Base-by-base conservation (phyloP, 2,797 vertebrate genomes). In the Cossypha niveicapilla region DNA sequence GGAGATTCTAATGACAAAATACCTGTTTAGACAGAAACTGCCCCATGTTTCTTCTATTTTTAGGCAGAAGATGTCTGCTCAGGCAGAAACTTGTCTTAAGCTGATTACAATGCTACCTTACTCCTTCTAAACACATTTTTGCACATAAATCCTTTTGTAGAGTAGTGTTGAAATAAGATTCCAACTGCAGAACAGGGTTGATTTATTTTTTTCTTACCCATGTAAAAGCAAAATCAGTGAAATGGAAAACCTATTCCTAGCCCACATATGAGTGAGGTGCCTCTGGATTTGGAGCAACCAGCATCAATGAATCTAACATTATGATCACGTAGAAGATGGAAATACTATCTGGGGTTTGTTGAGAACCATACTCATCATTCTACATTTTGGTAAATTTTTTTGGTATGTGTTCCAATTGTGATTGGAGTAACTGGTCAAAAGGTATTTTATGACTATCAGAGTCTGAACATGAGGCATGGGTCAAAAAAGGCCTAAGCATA, bases 1-100 rank as follows among this genome's bases (percentile, higher is more conserved):
- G 37, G 66, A 84, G 28, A 86, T 42, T 73, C 44, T 63, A 85
- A 73, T 61, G 24, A 35, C 65, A 50, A 63, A 91, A 91, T 76
- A 60, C 16, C 18, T 48, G 14, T 51, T 68, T n/a, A 75, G 54
- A 35, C 41, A 50, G 62, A 76, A 89, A 57, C 75, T 44, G 5
- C 39, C 39, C 25, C 17, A 1, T 51, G 7, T 84, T 71, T 63
- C 32, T 77, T 81, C 35, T 77, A 34, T 14, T 35, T n/a, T 61
- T 75, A 75, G 23, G 57, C 37, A 73, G 53, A 87, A 35, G 37
- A 28, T 56, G 7, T 18, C 47, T 57, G 13, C 19, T 77, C 39
- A 78, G 72, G 54, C 42, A 89, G 67, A 72, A 73, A 48, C 30
- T 27, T 58, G 3, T 73, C 35, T 47, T 66, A 2, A 66, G 25